A percentile compares a stretch with the other conserved stretches of the same genome.
phyloP scores from a whole-genome alignment of 1,140 invertebrate species.

The Formica exsecta region DNA sequence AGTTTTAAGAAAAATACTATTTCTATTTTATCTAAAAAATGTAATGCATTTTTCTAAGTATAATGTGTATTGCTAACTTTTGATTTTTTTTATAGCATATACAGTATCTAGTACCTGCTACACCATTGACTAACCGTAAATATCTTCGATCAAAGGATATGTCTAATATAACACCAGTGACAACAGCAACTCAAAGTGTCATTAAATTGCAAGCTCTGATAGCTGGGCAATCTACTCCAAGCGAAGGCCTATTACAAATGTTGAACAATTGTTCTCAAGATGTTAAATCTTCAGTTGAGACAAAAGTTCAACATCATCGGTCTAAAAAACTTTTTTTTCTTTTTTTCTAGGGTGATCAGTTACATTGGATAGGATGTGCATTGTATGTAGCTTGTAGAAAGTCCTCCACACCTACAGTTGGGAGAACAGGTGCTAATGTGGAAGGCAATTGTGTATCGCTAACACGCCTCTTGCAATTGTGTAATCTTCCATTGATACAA shows the following conservation, averaged over 20 bases:
- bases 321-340: neutral
- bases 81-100: conserved; percentile 70
- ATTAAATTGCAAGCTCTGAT: conserved; percentile 91
- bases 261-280: conserved; percentile 80
- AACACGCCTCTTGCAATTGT: conserved; percentile 94
- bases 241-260: conserved; percentile 65
- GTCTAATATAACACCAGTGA: conserved; percentile 90
- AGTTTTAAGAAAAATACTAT: conserved; percentile 53
- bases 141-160: conserved; percentile 91
- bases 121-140: conserved; percentile 94
- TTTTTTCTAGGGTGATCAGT: conserved; percentile 93
- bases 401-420: conserved; percentile 93
- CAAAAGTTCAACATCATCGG: conserved; percentile 84
- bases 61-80: conserved; percentile 20
- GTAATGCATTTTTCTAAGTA: neutral
- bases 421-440: conserved; percentile 89
- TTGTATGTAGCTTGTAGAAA: conserved; percentile 96
- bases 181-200: conserved; percentile 94
- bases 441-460: conserved; percentile 97
- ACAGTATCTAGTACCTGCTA: conserved; percentile 90
- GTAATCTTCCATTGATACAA: conserved; percentile 96
- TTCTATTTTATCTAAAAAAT: neutral
- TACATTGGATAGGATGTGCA: conserved; percentile 98
- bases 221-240: conserved; percentile 69
- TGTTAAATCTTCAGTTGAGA: conserved; percentile 87